Base-by-base conservation (phyloP, 1,140 invertebrate genomes). In the Aphelinus certus region DNA sequence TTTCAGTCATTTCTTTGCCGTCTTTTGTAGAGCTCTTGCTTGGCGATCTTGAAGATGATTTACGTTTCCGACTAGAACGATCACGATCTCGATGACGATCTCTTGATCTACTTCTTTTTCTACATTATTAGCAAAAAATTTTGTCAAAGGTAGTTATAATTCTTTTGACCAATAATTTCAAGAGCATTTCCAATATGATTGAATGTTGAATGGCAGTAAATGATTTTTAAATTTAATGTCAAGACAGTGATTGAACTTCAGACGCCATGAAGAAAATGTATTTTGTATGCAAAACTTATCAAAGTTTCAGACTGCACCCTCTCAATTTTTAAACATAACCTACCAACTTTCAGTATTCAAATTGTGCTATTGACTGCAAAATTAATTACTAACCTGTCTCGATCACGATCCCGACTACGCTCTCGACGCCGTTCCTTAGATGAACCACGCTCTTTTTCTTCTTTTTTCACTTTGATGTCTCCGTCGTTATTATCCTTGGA, bases 81-180 rank as follows among this genome's bases (percentile, higher is more conserved):
- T 89, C 88, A n/a, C 87, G 85, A 74, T 88, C 86, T 68, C 87
- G 81, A 61, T 88, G 83, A 57, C 88, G 84, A 79, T 88, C 88
- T 78, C 87, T 84, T n/a, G 88, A 91, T 81, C 87, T 86, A 76
- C 87, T 89, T 79, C 87, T 85, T 84, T 89, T 89, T 78, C 85
- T 88, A 76, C 83, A 26, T 26, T 26, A 26, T 26, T 26, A 84
- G 56, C 3, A 69, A 79, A 67, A 67, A 73, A 73, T 26, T 26
- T 57, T 70, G 26, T 26, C 26, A 26, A 26, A 26, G 26, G 26
- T 26, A 26, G 26, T 26, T 26, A 26, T 26, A 26, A 26, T 26
- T 26, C 26, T 26, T 26, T 26, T 26, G 26, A 55, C 10, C 5
- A 69, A 73, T 49, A 7, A 73, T 71, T 64, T 58, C 6, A 53